These are phyloP conservation scores for Calypte anna DNA, from an alignment of 2,113 vertebrate genomes.

Conservation along the genomic window DNA sequence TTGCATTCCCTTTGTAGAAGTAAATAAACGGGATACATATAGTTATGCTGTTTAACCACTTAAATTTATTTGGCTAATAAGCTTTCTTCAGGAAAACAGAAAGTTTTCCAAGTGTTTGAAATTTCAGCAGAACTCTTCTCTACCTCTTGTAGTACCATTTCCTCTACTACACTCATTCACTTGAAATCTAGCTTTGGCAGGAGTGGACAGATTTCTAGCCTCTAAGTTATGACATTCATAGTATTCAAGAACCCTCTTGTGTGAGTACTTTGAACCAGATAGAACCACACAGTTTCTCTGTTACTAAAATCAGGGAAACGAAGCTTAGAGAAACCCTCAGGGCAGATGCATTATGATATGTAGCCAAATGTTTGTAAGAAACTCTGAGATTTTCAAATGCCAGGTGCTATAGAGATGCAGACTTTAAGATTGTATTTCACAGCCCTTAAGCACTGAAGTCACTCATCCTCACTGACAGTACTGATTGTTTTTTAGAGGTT, in stretches of 20 bases:
- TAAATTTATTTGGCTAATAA: not conserved
- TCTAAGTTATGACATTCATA: not conserved
- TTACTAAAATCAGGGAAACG: not conserved
- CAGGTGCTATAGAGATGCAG: not conserved
- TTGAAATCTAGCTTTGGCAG: not conserved
- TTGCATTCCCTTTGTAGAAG: not conserved
- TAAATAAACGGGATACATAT: not conserved
- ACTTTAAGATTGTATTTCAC: not conserved
- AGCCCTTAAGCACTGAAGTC: not conserved
- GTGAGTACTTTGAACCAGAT: not conserved
- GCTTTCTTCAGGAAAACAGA: not conserved
- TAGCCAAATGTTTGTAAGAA: not conserved
- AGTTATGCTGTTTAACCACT: not conserved
- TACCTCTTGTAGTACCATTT: not conserved
- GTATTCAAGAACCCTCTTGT: not conserved
- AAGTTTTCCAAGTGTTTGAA: not conserved
- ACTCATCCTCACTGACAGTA: not conserved
- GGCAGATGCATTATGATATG: not conserved
- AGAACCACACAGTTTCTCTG: not conserved
- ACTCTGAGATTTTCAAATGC: not conserved
- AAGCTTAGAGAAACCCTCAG: not conserved
- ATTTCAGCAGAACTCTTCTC: not conserved
- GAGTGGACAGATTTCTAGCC: not conserved
- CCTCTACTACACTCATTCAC: not conserved
- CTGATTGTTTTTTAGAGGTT: not conserved